These are phyloP conservation scores for Florisuga fusca DNA, from an alignment of 2,797 vertebrate species.

Conservation along the genomic window DNA sequence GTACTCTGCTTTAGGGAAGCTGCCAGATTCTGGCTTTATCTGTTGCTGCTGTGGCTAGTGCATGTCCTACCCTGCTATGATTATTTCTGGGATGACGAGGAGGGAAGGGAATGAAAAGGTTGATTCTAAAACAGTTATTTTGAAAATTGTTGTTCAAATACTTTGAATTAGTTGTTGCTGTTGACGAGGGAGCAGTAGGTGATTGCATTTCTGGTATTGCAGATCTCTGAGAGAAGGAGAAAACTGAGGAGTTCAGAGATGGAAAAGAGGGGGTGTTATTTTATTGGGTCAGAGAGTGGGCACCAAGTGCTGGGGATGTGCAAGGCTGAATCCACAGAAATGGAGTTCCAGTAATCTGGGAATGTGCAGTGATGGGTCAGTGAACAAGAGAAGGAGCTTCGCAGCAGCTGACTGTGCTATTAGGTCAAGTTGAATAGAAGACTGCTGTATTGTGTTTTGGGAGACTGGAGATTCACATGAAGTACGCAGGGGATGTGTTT, in stretches of 20 bases:
- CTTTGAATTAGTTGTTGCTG: constrained; percentile 72
- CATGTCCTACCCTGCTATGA: neutral
- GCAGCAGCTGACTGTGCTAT: constrained; percentile 25
- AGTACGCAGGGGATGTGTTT: neutral
- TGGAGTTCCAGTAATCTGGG: neutral
- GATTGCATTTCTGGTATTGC: constrained; percentile 49
- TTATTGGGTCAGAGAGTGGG: constrained; percentile 39
- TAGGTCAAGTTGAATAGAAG: constrained; percentile 44
- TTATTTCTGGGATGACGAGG: neutral
- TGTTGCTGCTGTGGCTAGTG: constrained; percentile 63
- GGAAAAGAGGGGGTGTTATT: neutral
- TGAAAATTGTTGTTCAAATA: constrained; percentile 39
- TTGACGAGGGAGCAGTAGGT: constrained; percentile 27
- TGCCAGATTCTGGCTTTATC: constrained; percentile 64
- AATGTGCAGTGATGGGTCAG: constrained; percentile 62
- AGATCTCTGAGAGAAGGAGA: constrained; percentile 34
- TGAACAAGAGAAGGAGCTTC: constrained; percentile 50
- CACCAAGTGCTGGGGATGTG: constrained; percentile 37
- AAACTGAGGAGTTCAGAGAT: constrained; percentile 35
- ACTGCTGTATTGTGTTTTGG: neutral
- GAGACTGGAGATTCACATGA: neutral
- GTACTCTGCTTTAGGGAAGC: constrained; percentile 51
- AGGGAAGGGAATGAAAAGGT: neutral
- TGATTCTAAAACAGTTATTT: constrained; percentile 4
- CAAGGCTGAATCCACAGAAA: constrained; percentile 32